Evolutionary conservation across 2,888 invertebrate species (phyloP), one percentile per base, ranked within the genome.

Genomic region (Phortica okadai): DNA sequence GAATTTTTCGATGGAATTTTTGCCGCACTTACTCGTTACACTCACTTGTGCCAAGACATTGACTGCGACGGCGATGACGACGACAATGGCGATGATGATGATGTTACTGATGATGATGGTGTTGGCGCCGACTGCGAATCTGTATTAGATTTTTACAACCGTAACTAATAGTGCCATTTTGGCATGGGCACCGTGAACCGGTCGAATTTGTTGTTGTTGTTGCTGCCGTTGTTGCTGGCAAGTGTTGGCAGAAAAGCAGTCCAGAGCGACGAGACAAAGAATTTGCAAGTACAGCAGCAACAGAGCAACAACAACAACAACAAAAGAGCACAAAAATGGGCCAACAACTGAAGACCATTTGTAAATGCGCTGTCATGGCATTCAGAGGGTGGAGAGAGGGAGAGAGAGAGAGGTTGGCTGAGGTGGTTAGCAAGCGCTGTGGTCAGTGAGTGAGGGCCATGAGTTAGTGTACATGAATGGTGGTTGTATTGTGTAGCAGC

Each of bases 121-220:
- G 56, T 41, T 74, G 33, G 64, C 73, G n/a, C 6, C 50, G 62
- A 42, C 74, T 14, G 8, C 21, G 41, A 77, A 4, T 2, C 85
- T 82, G 86, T 82, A 87, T 87, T 88, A 85, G 84, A 83, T 82
- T 85, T 83, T 88, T 84, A 85, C 82, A 88, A 82, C 84, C 88
- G 88, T 85, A 84, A 87, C 88, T 87, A 87, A 88, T 88, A 85
- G 87, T 80, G 85, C 85, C 87, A 87, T 86, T 87, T 82, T 82
- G 85, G 82, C 84, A 83, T 85, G 86, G 84, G 81, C 85, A 83
- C 79, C 33, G 1, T 33, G 33, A 33, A 33, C 33, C 33, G 33
- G 3, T 79, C 76, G 82, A 82, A 80, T 75, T 78, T 78, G 74
- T 62, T 41, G 74, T 70, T 70, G 44, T 16, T 3, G 66, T 75